Evolutionary conservation across 2,113 vertebrate genomes (phyloP).

Genomic region (Eptatretus burgeri): DNA sequence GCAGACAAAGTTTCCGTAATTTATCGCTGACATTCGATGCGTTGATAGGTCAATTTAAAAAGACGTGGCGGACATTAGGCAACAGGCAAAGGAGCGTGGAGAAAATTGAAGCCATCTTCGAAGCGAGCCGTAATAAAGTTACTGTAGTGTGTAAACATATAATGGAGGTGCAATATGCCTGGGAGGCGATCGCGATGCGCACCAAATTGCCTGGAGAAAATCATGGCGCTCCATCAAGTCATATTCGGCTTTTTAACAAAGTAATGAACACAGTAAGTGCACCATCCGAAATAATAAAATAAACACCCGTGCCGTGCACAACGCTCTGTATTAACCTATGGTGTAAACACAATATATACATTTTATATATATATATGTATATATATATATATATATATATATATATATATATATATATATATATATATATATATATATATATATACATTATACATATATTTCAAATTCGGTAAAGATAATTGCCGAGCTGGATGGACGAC

Average conservation of each 20-base stretch:
- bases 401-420: too few species aligned
- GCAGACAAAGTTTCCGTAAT: conserved; percentile 5
- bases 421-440: too few species aligned
- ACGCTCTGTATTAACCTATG: too few species aligned
- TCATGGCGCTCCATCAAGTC: conserved; percentile 4
- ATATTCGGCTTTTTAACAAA: neutral
- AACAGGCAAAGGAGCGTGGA: conserved; percentile 4
- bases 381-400: too few species aligned
- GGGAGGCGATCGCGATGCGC: neutral
- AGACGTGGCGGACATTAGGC: neutral
- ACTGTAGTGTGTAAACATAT: conserved; percentile 5
- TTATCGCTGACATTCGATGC: conserved; percentile 7
- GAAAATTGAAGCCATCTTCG: conserved; percentile 6
- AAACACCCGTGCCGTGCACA: too few species aligned
- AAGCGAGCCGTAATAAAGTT: conserved; percentile 4
- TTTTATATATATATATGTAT: too few species aligned
- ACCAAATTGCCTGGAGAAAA: conserved; percentile 6
- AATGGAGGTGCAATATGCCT: conserved; percentile 5
- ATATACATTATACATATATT: too few species aligned
- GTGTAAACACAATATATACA: too few species aligned
- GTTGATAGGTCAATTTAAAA: conserved; percentile 6
- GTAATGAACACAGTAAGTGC: too few species aligned
- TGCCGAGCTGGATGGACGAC: too few species aligned
- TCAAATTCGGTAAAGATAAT: too few species aligned
- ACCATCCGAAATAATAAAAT: too few species aligned